Evolutionary conservation across 2,797 vertebrate species (phyloP).

Genomic region (Coccyzus lansbergi): DNA sequence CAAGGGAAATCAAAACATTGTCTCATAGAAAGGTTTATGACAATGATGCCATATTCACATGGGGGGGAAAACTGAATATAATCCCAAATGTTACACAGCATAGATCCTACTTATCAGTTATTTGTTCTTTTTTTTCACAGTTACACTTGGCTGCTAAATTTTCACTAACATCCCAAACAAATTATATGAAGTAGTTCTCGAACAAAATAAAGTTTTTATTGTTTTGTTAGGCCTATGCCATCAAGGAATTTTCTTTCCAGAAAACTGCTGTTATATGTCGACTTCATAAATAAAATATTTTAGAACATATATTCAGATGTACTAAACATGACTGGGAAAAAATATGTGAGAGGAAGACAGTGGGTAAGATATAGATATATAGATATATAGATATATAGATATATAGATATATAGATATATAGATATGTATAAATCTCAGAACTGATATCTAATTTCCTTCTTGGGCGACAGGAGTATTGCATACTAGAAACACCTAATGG

Average conservation of each 20-base stretch:
- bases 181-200: neutral
- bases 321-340: neutral
- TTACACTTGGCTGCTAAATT: neutral
- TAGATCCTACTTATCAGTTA: neutral
- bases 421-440: neutral
- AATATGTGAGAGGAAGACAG: neutral
- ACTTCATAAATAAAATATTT: neutral
- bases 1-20: neutral
- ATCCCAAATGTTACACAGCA: neutral
- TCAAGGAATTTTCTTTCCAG: neutral
- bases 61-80: neutral
- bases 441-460: neutral
- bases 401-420: neutral
- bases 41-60: neutral
- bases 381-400: neutral
- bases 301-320: neutral
- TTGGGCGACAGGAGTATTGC: accelerated
- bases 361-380: neutral
- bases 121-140: neutral
- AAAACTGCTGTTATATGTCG: neutral
- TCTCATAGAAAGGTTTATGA: neutral
- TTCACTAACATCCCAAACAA: neutral
- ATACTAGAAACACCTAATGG: neutral
- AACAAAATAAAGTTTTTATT: neutral
- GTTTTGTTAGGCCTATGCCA: neutral